Conservation (phyloP, 2,888 invertebrate genomes). For the Cataglyphis albicans region DNA sequence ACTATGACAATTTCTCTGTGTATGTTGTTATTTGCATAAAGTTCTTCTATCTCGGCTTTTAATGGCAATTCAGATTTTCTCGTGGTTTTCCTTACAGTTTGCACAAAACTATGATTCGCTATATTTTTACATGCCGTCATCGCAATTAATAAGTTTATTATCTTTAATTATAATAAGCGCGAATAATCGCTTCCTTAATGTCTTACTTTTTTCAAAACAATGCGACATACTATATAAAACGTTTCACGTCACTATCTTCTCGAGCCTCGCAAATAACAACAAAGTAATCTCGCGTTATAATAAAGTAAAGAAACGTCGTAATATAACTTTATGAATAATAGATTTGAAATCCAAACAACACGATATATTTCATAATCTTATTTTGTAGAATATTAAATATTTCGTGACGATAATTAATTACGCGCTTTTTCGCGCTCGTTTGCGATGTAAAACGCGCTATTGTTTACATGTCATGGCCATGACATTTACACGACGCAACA, state of each 20-base stretch:
- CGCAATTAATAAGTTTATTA: no score
- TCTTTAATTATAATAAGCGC: not conserved
- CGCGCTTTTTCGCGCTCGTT: not conserved
- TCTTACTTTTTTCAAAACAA: not conserved
- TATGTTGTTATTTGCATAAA: no score
- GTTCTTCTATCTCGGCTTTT: no score
- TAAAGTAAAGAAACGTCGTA: not conserved
- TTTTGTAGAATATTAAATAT: not conserved
- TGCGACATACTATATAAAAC: not conserved
- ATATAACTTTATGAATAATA: not conserved
- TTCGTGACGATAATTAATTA: not conserved
- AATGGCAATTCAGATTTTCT: no score
- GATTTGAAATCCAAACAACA: not conserved
- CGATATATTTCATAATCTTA: not conserved
- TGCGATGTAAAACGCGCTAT: not conserved
- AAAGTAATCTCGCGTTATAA: not conserved
- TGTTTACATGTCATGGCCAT: not conserved
- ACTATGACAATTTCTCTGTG: no score
- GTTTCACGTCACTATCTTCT: not conserved
- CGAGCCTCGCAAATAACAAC: not conserved
- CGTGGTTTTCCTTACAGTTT: no score
- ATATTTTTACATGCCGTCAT: no score
- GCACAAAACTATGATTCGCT: no score
- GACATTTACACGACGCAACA: not conserved
- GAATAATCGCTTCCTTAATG: not conserved